These are phyloP conservation scores for Butastur rufipennis DNA, from an alignment of 2,113 vertebrate genomes.

Conservation along the genomic window DNA sequence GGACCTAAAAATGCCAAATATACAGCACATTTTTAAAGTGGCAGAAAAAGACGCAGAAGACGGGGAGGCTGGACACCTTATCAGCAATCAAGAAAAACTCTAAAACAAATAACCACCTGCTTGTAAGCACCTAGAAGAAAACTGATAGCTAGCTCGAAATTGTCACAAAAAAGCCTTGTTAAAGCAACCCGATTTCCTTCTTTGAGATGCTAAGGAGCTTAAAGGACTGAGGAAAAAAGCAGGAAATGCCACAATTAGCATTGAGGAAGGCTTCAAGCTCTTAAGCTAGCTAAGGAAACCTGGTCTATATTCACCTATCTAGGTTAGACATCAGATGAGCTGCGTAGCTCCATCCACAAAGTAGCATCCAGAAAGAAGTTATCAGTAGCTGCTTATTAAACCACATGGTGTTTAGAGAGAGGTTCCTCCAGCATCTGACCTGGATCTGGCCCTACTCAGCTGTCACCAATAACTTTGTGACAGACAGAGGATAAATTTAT, in stretches of 20 bases:
- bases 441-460: background rate
- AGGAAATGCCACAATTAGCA: background rate
- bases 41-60: background rate
- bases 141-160: fast-evolving
- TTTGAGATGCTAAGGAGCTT: background rate
- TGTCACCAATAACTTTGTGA: background rate
- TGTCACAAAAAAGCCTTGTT: background rate
- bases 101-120: background rate
- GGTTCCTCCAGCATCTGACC: background rate
- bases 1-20: background rate
- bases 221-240: background rate
- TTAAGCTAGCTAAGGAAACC: background rate
- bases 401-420: background rate
- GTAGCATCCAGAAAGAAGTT: background rate
- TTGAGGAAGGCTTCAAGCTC: background rate
- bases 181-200: background rate
- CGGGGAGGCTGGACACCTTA: background rate
- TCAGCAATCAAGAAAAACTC: background rate
- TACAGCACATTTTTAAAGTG: background rate
- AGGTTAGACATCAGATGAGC: background rate
- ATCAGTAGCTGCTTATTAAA: background rate
- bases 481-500: background rate
- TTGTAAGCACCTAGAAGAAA: background rate
- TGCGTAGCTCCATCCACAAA: background rate
- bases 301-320: background rate